Conservation (phyloP, 2,797 vertebrate species). For the Falco berigora region DNA sequence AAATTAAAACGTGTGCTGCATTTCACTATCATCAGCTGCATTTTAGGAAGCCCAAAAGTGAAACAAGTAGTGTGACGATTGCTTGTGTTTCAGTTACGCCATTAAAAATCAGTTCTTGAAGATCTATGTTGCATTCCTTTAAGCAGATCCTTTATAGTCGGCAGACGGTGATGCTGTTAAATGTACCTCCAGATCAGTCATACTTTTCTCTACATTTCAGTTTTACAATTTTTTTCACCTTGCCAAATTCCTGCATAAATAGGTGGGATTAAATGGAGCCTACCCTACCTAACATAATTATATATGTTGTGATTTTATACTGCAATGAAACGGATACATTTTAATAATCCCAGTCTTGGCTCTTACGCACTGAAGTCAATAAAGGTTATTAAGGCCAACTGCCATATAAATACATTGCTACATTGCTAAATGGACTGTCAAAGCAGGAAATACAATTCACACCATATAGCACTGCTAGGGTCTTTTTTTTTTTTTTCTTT, state of each 20-base stretch:
- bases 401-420: slow-evolving; percentile 82
- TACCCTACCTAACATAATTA: slow-evolving; percentile 85
- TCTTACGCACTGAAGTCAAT: slow-evolving; percentile 86
- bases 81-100: background rate
- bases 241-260: slow-evolving; percentile 78
- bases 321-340: slow-evolving; percentile 89
- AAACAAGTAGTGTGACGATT: background rate
- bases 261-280: slow-evolving; percentile 84
- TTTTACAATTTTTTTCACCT: background rate
- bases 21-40: background rate
- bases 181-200: background rate
- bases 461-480: background rate
- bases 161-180: background rate
- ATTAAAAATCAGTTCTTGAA: background rate
- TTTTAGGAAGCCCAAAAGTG: background rate
- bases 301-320: slow-evolving; percentile 84
- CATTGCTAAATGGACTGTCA: slow-evolving; percentile 80
- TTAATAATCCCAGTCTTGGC: slow-evolving; percentile 93
- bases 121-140: slow-evolving; percentile 24
- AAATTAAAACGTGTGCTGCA: background rate
- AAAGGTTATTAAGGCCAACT: slow-evolving; percentile 93
- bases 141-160: background rate
- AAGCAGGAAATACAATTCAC: slow-evolving; percentile 72
- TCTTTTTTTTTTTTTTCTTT: background rate
- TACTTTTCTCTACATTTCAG: background rate